phyloP scores from a whole-genome alignment of 1,140 invertebrate species.

The Drosophila cardini region DNA sequence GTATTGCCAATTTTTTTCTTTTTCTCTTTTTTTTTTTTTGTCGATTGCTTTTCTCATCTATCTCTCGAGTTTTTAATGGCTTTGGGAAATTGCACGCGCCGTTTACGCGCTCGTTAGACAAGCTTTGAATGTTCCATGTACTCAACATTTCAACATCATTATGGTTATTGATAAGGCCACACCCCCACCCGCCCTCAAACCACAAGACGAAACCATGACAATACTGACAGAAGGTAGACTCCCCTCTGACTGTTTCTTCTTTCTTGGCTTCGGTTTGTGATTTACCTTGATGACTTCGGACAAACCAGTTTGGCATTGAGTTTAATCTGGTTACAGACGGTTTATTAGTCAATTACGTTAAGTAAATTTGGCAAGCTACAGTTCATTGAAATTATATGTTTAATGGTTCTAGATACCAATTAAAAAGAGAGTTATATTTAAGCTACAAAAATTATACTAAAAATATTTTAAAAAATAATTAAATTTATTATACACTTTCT shows the following conservation, averaged over 20 bases:
- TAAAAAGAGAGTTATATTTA: no score
- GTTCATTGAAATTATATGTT: not conserved
- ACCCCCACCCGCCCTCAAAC: not conserved
- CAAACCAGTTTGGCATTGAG: slow-evolving; percentile 1
- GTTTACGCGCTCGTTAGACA: slow-evolving; percentile 78
- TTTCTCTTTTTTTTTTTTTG: not conserved
- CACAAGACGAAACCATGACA: not conserved
- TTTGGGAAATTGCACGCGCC: slow-evolving; percentile 80
- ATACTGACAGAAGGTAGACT: not conserved
- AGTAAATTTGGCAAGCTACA: not conserved
- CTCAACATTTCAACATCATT: slow-evolving; percentile 57
- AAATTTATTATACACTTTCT: no score
- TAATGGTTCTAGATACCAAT: not conserved
- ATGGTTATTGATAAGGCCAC: slow-evolving; percentile 75
- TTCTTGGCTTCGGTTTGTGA: slow-evolving; percentile 1
- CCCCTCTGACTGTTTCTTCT: not conserved
- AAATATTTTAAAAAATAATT: no score
- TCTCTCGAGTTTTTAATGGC: slow-evolving; percentile 71
- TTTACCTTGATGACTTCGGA: slow-evolving; percentile 27
- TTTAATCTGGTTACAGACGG: slow-evolving; percentile 10
- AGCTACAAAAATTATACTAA: no score
- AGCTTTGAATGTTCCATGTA: slow-evolving; percentile 46
- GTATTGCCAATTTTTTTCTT: slow-evolving; percentile 74
- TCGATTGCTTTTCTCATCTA: slow-evolving; percentile 25
- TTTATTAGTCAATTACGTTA: slow-evolving; percentile 1